phyloP scores from a whole-genome alignment of 2,797 vertebrate genomes.

The Alauda arvensis region DNA sequence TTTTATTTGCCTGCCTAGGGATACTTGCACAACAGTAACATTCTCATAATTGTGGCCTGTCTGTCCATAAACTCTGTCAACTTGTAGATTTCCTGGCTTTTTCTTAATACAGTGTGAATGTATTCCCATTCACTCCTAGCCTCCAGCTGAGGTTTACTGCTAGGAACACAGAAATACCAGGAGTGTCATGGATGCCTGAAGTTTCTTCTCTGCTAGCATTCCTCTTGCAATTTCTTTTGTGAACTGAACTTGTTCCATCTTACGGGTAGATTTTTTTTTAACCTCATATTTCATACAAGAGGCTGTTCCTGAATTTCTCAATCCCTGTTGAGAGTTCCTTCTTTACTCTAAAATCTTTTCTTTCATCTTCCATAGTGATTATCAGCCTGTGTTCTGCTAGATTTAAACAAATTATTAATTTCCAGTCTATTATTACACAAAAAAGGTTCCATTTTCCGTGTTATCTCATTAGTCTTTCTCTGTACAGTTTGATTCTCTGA shows the following conservation, averaged over 20 bases:
- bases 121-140: background rate
- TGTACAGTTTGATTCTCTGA: background rate
- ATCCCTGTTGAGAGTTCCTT: background rate
- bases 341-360: background rate
- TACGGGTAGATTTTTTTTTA: background rate
- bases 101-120: background rate
- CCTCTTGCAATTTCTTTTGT: background rate
- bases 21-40: background rate
- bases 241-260: background rate
- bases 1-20: background rate
- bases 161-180: background rate
- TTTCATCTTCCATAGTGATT: background rate
- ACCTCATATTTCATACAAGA: background rate
- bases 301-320: background rate
- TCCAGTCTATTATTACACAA: background rate
- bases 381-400: background rate
- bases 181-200: background rate
- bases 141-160: background rate
- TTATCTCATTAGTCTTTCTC: background rate
- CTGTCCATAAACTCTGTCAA: background rate
- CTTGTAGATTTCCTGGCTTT: background rate
- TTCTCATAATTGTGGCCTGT: too few species aligned
- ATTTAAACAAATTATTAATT: background rate
- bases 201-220: background rate
- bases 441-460: background rate